These are phyloP conservation scores for Acipenser ruthenus DNA, from an alignment of 2,797 vertebrate genomes.

Conservation along the genomic window DNA sequence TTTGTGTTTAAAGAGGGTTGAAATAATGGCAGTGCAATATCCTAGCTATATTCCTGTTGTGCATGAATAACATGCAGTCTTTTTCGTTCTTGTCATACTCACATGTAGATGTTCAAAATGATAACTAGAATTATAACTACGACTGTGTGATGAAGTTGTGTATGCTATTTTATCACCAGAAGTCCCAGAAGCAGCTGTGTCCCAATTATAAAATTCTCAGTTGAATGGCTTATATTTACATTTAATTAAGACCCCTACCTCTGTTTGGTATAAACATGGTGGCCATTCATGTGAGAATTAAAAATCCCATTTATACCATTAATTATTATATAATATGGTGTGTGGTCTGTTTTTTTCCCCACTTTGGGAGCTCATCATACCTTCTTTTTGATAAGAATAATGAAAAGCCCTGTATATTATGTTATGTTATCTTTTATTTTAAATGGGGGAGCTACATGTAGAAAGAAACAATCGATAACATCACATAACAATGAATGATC, in stretches of 20 bases:
- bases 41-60: no score
- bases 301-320: conserved; percentile 37
- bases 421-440: no score
- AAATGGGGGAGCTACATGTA: no score
- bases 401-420: not conserved
- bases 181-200: conserved; percentile 48
- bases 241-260: conserved; percentile 17
- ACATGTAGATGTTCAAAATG: no score
- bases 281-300: conserved; percentile 41
- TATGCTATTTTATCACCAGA: conserved; percentile 34
- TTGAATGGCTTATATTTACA: conserved; percentile 20
- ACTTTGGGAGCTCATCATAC: conserved; percentile 21
- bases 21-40: no score
- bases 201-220: conserved; percentile 17
- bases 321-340: conserved; percentile 63
- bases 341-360: conserved; percentile 35
- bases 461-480: no score
- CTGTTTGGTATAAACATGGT: conserved; percentile 44
- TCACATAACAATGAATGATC: no score
- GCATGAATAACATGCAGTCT: no score
- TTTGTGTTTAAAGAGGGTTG: no score
- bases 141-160: no score
- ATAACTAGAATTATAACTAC: no score
- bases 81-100: no score
- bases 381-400: not conserved